Evolutionary conservation across 2,797 vertebrate genomes (phyloP).

Genomic region (Allobates femoralis): DNA sequence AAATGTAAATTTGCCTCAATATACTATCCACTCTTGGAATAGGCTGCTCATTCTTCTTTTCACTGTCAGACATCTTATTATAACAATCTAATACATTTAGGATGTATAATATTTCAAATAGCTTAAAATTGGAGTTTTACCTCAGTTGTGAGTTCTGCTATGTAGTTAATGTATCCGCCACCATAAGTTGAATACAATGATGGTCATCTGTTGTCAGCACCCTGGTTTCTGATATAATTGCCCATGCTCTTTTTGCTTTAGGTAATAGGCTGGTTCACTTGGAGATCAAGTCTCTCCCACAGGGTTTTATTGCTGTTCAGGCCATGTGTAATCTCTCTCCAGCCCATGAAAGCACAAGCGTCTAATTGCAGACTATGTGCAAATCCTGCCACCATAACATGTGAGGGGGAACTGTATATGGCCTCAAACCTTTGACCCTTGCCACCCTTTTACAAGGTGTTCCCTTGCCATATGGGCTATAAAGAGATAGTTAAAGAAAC

Average conservation of each 20-base stretch:
- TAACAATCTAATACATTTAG: neutral
- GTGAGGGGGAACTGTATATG: constrained; percentile 30
- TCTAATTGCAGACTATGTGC: constrained; percentile 46
- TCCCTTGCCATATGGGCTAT: constrained; percentile 41
- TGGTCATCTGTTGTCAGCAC: neutral
- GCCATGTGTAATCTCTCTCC: constrained; percentile 41
- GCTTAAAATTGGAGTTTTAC: neutral
- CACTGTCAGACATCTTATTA: too few relatives aligned
- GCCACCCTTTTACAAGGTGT: constrained; percentile 30
- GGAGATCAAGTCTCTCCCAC: constrained; percentile 42
- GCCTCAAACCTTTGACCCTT: constrained; percentile 31
- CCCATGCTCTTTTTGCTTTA: neutral
- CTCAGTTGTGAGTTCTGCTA: neutral
- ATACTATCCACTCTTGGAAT: neutral
- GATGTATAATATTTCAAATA: neutral
- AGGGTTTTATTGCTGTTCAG: constrained; percentile 31
- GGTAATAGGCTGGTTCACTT: constrained; percentile 28
- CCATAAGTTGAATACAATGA: neutral
- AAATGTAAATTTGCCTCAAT: neutral
- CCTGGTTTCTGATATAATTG: neutral
- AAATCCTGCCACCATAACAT: constrained; percentile 46
- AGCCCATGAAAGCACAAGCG: constrained; percentile 38
- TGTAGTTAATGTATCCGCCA: neutral
- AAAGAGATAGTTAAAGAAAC: constrained; percentile 28
- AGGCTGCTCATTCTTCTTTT: neutral